These are phyloP conservation scores for Sterrhoptilus dennistouni DNA, from an alignment of 2,113 vertebrate species.

Conservation along the genomic window DNA sequence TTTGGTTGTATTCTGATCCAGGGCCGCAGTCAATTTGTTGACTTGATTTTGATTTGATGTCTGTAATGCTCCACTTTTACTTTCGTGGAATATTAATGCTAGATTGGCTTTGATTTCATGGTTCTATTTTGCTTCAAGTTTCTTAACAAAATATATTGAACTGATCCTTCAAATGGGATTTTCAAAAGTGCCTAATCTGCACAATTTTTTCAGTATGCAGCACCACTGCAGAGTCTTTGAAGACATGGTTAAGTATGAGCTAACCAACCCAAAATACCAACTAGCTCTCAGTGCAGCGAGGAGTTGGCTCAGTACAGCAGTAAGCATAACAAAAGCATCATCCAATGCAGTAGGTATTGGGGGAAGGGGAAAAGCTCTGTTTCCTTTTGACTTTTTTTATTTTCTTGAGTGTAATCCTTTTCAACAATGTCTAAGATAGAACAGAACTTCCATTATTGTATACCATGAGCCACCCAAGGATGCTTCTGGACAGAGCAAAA, in stretches of 20 bases:
- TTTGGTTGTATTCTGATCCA: slow-evolving; percentile 10
- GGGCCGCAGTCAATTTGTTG: not conserved
- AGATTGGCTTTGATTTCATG: slow-evolving; percentile 36
- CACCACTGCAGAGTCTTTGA: not conserved
- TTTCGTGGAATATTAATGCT: slow-evolving; percentile 24
- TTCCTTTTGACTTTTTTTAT: not conserved
- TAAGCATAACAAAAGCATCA: not conserved
- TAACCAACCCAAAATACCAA: not conserved
- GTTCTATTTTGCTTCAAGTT: slow-evolving; percentile 22
- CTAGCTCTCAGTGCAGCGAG: not conserved
- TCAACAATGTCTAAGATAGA: not conserved
- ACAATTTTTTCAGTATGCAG: not conserved
- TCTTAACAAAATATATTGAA: slow-evolving; percentile 28
- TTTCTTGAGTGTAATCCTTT: not conserved
- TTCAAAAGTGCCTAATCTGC: slow-evolving; percentile 15
- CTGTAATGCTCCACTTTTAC: slow-evolving; percentile 6
- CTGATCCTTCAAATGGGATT: slow-evolving; percentile 10
- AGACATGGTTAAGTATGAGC: not conserved
- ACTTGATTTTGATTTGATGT: slow-evolving; percentile 50
- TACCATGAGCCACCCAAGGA: not conserved
- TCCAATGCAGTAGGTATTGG: not conserved
- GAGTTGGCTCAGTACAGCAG: not conserved
- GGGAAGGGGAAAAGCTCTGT: not conserved
- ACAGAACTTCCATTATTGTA: not conserved
- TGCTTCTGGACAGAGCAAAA: not conserved